Percentiles rank a stretch among this genome's conserved stretches.
These are phyloP conservation scores for Scomber scombrus DNA, from an alignment of 2,113 vertebrate species.

Conservation along the genomic window DNA sequence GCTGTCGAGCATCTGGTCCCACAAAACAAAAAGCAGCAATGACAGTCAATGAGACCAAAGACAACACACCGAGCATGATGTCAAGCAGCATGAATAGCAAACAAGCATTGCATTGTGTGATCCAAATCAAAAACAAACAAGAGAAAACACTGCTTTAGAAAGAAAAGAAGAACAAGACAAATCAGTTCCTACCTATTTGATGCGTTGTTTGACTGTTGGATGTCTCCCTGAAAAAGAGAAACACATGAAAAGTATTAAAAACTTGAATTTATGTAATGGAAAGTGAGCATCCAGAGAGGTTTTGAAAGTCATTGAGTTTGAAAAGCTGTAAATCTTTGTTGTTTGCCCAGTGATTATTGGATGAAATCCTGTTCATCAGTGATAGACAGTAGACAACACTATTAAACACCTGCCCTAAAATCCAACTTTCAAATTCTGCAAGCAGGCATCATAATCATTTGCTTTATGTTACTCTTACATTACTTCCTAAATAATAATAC, in stretches of 20 bases:
- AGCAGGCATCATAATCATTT: background rate
- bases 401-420: too few species aligned
- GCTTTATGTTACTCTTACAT: background rate
- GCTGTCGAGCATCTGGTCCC: background rate
- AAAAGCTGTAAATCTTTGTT: too few species aligned
- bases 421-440: too few species aligned
- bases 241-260: background rate
- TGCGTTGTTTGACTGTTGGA: background rate
- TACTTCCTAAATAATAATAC: background rate
- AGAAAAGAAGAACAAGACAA: background rate
- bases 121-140: background rate
- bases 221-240: slow-evolving; percentile 14
- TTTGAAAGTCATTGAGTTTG: too few species aligned
- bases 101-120: too few species aligned
- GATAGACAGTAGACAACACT: too few species aligned
- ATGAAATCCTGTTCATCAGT: too few species aligned
- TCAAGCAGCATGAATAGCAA: background rate
- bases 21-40: background rate
- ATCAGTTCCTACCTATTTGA: background rate
- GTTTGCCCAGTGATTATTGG: too few species aligned
- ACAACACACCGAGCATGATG: background rate
- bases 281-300: background rate
- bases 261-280: background rate
- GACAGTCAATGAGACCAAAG: background rate
- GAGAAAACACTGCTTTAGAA: background rate